Base-by-base conservation (phyloP, 2,888 invertebrate species). In the Napeogenes sylphis region DNA sequence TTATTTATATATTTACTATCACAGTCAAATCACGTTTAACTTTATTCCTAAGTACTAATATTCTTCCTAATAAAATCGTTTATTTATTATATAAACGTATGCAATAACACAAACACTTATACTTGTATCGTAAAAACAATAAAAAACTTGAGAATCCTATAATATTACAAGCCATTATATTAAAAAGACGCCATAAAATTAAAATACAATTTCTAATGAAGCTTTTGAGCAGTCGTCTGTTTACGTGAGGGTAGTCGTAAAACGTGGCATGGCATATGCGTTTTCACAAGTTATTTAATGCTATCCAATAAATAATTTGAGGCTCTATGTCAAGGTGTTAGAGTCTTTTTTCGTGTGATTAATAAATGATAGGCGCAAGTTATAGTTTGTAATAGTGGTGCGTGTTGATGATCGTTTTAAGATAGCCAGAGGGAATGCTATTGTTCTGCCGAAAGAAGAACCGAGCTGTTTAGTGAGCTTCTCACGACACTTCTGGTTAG, bases 361-460 rank as follows among this genome's bases (percentile, higher is more conserved):
- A 33, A 45, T 47, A 35, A 38, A 60, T 14, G 3, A 51, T 57
- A 33, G 55, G 42, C 42, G 56, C 42, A 59, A 54, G 46, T 51
- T 57, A 45, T 56, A 63, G 42, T 54, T 61, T 54, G 58, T 55
- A 57, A 55, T 54, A 61, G 57, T 61, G 59, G 63, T 56, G 70
- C 75, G 75, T 75, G 75, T 65, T 69, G 64, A 61, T 69, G 78
- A 78, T 78, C 70, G 69, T 69, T 66, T 65, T 66, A 61, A 70
- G 75, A 76, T 73, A 75, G 69, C 68, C 68, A 60, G 66, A 65
- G 70, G 71, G 73, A 73, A 79, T 78, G 73, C 71, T 68, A 79
- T 79, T 79, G 79, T 79, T 74, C 68, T 62, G 66, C 73, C 71
- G 72, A 78, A 75, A 78, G 77, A 75, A 74, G 74, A 73, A 71